Evolutionary conservation across 2,888 invertebrate species (phyloP).

Genomic region (Tetrapedia diversipes): DNA sequence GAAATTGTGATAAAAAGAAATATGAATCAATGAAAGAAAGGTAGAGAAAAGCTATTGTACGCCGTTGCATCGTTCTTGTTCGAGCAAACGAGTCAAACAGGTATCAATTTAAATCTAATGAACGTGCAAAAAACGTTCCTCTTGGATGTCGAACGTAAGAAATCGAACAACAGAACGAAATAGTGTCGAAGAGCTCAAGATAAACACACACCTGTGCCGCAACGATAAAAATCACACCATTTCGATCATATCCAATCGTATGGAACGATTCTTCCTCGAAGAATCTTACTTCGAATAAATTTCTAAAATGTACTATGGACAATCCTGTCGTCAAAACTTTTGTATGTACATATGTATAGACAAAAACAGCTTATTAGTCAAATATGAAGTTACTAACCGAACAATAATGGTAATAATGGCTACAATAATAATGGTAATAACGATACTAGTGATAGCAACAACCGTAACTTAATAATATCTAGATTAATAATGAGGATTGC

Average conservation of each 20-base stretch:
- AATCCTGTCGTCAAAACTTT: conserved; percentile 54
- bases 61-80: neutral
- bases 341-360: conserved; percentile 54
- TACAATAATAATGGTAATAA: neutral
- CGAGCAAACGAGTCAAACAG: neutral
- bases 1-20: neutral
- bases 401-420: conserved; percentile 58
- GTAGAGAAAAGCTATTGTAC: neutral
- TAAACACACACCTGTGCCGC: conserved; percentile 6
- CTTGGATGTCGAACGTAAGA: conserved; percentile 10
- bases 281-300: conserved; percentile 45
- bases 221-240: conserved; percentile 32
- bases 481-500: neutral
- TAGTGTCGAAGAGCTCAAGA: neutral
- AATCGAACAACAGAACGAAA: conserved; percentile 14
- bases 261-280: conserved; percentile 26
- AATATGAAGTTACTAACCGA: conserved; percentile 67
- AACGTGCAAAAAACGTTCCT: neutral
- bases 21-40: conserved; percentile 16
- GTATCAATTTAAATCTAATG: neutral
- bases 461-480: neutral
- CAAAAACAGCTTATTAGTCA: conserved; percentile 64
- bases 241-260: conserved; percentile 58
- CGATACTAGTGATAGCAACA: neutral
- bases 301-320: conserved; percentile 59